A percentile compares a stretch with the other conserved stretches of the same genome.
These are phyloP conservation scores for Oriolus oriolus DNA, from an alignment of 2,113 vertebrate species.

Conservation along the genomic window DNA sequence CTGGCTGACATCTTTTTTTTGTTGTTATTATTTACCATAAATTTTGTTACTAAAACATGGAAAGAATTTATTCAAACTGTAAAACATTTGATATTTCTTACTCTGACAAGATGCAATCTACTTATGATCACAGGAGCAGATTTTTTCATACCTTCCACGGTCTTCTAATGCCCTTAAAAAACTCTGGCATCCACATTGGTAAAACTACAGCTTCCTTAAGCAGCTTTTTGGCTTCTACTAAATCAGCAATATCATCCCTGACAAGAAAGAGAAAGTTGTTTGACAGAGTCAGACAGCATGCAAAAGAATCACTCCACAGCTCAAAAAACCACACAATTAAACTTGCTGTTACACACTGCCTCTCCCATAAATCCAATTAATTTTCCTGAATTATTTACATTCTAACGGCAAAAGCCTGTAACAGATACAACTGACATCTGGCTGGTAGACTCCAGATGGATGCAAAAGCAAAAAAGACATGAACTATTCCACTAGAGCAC, in stretches of 20 bases:
- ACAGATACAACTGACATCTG: neutral
- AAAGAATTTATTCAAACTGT: neutral
- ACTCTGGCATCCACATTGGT: constrained; percentile 99
- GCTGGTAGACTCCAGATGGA: neutral
- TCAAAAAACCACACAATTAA: neutral
- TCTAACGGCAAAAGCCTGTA: neutral
- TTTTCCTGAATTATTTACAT: neutral
- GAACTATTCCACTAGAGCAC: neutral
- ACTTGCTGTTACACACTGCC: rapidly evolving
- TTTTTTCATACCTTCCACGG: constrained; percentile 89
- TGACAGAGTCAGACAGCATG: neutral
- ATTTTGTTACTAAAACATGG: neutral
- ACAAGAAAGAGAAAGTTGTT: neutral
- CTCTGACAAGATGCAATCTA: neutral
- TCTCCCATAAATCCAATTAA: neutral
- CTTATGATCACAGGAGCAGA: neutral
- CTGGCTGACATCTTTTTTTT: neutral
- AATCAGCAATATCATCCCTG: constrained; percentile 96
- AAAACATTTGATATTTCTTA: neutral
- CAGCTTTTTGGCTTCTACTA: constrained; percentile 94
- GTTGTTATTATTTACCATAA: neutral
- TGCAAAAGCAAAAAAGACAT: neutral
- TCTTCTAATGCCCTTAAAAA: constrained; percentile 96
- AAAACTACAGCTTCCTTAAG: constrained; percentile 96
- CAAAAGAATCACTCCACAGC: neutral